These are phyloP conservation scores for Mionectes macconnelli DNA, from an alignment of 2,113 vertebrate genomes.

Conservation along the genomic window DNA sequence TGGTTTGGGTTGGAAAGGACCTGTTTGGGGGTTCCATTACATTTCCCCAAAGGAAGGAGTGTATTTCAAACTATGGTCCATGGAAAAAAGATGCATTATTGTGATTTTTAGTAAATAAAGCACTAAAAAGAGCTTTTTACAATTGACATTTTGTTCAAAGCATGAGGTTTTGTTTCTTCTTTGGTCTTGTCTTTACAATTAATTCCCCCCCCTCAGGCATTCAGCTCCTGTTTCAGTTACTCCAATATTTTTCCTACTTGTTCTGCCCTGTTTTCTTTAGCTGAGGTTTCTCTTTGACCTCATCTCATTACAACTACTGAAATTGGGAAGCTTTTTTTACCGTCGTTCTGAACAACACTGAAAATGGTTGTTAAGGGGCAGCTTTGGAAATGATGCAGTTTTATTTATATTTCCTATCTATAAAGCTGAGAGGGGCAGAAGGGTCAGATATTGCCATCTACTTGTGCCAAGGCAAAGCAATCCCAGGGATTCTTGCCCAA, in stretches of 20 bases:
- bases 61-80: background rate
- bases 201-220: fast-evolving
- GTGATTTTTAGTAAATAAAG: fast-evolving
- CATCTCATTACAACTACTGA: background rate
- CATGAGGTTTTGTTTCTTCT: background rate
- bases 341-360: background rate
- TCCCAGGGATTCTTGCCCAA: background rate
- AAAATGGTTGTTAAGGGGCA: background rate
- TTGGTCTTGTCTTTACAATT: background rate
- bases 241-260: background rate
- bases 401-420: background rate
- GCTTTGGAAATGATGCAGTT: background rate
- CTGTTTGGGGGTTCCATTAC: background rate
- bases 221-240: background rate
- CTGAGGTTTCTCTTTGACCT: background rate
- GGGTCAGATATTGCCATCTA: background rate
- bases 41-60: background rate
- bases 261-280: background rate
- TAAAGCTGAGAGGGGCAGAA: background rate
- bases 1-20: background rate
- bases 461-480: background rate
- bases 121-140: background rate
- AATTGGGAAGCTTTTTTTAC: background rate
- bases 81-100: background rate
- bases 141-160: background rate